Percentiles rank a stretch among this genome's conserved stretches.
Conservation (phyloP, 2,888 invertebrate genomes). For the Lithophane leautieri region DNA sequence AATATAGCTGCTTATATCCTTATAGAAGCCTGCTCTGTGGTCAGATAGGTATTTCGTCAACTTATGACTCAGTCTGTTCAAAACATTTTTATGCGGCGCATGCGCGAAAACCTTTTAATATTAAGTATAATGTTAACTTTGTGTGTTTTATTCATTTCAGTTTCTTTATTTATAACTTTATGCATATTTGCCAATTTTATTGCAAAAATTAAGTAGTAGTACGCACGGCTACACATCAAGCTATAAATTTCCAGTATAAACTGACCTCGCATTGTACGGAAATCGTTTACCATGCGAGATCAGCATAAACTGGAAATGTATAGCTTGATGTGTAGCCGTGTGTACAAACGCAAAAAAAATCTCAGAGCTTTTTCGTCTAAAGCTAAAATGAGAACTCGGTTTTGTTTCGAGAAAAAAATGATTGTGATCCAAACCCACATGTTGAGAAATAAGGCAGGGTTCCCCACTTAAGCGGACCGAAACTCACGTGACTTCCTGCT, state of each 20-base stretch:
- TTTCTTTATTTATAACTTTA: not conserved
- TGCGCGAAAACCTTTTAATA: constrained; percentile 44
- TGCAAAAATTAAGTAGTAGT: too few species aligned
- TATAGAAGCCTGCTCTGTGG: constrained; percentile 42
- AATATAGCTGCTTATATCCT: constrained; percentile 15
- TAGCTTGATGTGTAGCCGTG: too few species aligned
- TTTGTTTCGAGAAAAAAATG: not conserved
- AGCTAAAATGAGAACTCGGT: not conserved
- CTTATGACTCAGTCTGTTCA: constrained; percentile 59
- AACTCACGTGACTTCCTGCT: constrained; percentile 23
- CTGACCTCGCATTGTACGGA: too few species aligned
- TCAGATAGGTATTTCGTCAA: constrained; percentile 59
- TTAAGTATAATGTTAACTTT: constrained; percentile 9
- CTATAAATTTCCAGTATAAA: too few species aligned
- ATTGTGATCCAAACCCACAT: too few species aligned
- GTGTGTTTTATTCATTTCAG: constrained; percentile 1
- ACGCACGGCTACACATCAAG: too few species aligned
- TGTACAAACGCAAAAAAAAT: not conserved
- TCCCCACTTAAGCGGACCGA: not conserved
- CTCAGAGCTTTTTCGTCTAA: not conserved
- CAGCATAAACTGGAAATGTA: too few species aligned
- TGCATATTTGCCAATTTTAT: not conserved
- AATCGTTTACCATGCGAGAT: too few species aligned
- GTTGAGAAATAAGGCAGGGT: not conserved
- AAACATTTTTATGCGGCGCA: constrained; percentile 51